Base-by-base conservation (phyloP, 2,888 invertebrate species). In the Eupithecia insigniata region DNA sequence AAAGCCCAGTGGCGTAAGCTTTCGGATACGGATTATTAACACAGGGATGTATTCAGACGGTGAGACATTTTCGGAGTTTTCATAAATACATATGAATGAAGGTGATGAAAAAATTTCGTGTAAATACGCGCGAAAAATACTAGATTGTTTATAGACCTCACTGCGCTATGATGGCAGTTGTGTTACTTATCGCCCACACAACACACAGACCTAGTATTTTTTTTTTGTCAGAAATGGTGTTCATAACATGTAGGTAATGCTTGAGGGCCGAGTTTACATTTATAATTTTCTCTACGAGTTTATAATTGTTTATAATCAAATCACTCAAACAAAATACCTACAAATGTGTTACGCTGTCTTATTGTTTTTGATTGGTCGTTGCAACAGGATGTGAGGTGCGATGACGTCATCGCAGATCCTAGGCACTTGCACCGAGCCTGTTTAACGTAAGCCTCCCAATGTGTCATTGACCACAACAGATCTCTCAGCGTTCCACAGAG, bases 371-470 rank as follows among this genome's bases (percentile, higher is more conserved):
- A 46, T 12, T 51, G 51, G 22, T 51, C 4, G 22, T 51, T 51
- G 51, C 46, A 46, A 46, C n/a, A 8, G 46, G 2, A 46, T 46
- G 8, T 10, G 12, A 3, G 22, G 8, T 10, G 12, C 12, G 22
- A 51, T 51, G 51, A 51, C 51, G 51, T 22, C 22, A 51, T 51
- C 22, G 10, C 22, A 22, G 12, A 51, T 18, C 22, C 7, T 12
- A 51, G 12, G 58, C 30, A 60, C 18, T 30, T 60, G 18, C 65
- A 58, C n/a, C 70, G 30, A 55, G 28, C 22, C 65, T 39, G 30
- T 16, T 43, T 28, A 22, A 78, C 75, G 77, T 87, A 86, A 88
- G 85, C 85, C 82, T 74, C 79, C 72, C 81, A 84, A 85, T 81
- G 79, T 80, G 55, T 76, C 78, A 75, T 72, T 78, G 80, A 82